Conservation (phyloP, 2,797 vertebrate species). For the Coreius guichenoti region DNA sequence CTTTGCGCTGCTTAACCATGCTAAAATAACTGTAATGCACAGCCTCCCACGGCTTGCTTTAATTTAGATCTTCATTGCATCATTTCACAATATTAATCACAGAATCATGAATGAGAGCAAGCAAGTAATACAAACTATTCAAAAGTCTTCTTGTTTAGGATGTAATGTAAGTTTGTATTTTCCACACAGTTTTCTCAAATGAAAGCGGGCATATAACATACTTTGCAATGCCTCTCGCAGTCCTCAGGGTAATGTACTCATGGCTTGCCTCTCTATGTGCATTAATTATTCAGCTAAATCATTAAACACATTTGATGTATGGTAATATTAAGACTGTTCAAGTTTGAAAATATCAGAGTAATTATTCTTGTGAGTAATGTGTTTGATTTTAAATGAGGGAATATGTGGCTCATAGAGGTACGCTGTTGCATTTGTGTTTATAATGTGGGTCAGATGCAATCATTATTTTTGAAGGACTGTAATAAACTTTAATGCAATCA, state of each 20-base stretch:
- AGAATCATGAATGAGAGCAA: background rate
- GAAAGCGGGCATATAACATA: background rate
- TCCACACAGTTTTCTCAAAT: background rate
- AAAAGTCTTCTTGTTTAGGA: background rate
- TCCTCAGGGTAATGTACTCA: constrained; percentile 68
- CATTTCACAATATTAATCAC: background rate
- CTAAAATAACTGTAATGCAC: background rate
- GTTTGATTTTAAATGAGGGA: constrained; percentile 60
- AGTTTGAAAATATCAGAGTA: constrained; percentile 57
- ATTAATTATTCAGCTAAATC: constrained; percentile 76
- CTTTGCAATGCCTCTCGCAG: background rate
- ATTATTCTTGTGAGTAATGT: constrained; percentile 62
- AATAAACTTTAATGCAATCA: constrained; percentile 38
- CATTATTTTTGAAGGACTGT: constrained; percentile 40
- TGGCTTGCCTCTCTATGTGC: constrained; percentile 57
- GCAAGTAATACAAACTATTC: background rate
- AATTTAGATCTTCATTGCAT: constrained; percentile 13
- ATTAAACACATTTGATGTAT: constrained; percentile 72
- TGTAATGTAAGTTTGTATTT: background rate
- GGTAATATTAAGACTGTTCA: constrained; percentile 47
- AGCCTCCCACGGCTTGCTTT: background rate
- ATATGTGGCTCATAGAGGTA: background rate
- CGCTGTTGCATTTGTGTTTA: constrained; percentile 25
- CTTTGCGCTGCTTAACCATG: background rate
- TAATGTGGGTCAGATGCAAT: constrained; percentile 39